phyloP scores from a whole-genome alignment of 2,888 invertebrate species.

The Temnothorax ravouxi region DNA sequence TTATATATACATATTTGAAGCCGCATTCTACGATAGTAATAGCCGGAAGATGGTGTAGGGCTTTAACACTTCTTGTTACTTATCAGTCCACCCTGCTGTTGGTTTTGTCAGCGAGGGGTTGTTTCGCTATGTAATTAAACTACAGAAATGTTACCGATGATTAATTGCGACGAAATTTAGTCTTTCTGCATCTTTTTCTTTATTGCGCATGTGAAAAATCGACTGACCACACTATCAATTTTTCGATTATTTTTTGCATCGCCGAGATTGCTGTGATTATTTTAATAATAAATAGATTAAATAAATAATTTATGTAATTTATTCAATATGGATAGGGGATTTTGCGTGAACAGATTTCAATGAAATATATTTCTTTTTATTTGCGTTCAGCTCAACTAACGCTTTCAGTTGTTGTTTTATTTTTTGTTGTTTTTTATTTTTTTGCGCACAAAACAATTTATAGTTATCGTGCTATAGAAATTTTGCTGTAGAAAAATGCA shows the following conservation, averaged over 20 bases:
- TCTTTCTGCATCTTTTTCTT: not conserved
- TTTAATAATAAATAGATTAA: not conserved
- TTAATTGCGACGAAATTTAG: not conserved
- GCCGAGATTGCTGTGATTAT: not conserved
- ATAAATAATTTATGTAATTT: conserved; percentile 8
- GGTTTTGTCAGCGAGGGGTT: not conserved
- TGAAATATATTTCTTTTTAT: not conserved
- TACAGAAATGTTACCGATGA: not conserved
- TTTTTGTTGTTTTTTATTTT: not conserved
- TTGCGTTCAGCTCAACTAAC: not conserved
- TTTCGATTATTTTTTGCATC: conserved; percentile 14
- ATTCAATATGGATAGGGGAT: not conserved
- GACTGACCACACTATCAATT: conserved; percentile 30
- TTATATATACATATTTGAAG: conserved; percentile 59
- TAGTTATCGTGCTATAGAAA: not conserved
- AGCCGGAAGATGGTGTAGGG: conserved; percentile 64
- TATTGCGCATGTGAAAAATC: not conserved
- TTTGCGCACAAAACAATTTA: not conserved
- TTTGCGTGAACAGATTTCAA: conserved; percentile 9
- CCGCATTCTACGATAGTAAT: conserved; percentile 62
- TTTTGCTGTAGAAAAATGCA: not conserved
- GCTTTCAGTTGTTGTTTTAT: not conserved
- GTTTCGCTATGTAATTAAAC: conserved; percentile 19
- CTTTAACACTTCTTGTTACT: conserved; percentile 57
- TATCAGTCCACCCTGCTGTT: conserved; percentile 11